These are phyloP conservation scores for Petrolisthes manimaculis DNA, from an alignment of 2,888 invertebrate species.

Conservation along the genomic window DNA sequence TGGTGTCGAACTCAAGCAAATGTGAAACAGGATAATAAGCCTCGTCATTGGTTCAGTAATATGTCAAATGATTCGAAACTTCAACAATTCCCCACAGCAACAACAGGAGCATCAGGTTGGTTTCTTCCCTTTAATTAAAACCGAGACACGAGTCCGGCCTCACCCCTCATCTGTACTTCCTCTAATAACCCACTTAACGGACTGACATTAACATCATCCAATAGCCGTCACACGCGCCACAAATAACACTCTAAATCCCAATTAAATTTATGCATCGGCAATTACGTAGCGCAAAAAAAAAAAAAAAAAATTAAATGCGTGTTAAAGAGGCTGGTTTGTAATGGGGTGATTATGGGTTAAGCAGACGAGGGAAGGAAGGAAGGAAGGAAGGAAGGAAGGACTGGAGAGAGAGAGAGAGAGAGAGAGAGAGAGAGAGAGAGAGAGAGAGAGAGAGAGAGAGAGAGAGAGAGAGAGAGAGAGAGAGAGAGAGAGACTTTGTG, in stretches of 20 bases:
- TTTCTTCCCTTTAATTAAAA: background rate
- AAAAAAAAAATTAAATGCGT: too few species aligned
- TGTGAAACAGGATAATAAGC: too few species aligned
- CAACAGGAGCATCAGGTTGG: too few species aligned
- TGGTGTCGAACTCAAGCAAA: too few species aligned
- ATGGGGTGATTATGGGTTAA: background rate
- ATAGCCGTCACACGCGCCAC: background rate
- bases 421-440: background rate
- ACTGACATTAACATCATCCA: background rate
- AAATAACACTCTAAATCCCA: background rate
- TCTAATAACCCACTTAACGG: background rate
- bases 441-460: background rate
- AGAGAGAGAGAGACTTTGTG: background rate
- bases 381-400: background rate
- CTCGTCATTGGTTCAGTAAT: too few species aligned
- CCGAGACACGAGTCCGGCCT: background rate
- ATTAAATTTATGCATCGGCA: background rate
- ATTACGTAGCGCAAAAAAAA: background rate
- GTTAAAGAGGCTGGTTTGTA: background rate
- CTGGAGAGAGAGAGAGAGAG: background rate
- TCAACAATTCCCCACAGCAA: too few species aligned
- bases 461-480: conserved; percentile 1
- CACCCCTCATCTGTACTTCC: background rate
- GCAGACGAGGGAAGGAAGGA: background rate
- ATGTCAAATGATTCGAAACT: too few species aligned